phyloP scores from a whole-genome alignment of 1,140 invertebrate genomes.

The Drosophila kanapiae region DNA sequence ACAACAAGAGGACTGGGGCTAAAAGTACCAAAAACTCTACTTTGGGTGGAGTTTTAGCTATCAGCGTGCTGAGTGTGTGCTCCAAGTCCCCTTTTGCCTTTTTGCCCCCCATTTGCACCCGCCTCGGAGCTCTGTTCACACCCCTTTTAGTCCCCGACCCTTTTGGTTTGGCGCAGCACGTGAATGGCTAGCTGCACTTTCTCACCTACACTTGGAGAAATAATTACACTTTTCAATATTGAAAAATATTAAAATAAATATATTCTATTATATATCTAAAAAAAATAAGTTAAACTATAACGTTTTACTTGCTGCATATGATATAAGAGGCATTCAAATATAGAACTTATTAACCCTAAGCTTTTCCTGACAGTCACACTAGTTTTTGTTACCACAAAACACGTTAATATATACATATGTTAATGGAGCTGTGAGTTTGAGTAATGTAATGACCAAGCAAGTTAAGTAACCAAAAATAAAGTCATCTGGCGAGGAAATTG shows the following conservation, averaged over 20 bases:
- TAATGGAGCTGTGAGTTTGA: background rate
- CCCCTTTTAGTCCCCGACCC: background rate
- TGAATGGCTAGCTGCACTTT: conserved; percentile 42
- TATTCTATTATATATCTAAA: no score
- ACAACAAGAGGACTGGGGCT: conserved; percentile 38
- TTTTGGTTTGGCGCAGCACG: conserved; percentile 14
- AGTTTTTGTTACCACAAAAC: background rate
- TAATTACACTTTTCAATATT: background rate
- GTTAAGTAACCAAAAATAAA: background rate
- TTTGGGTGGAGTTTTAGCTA: conserved; percentile 48
- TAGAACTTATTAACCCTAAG: background rate
- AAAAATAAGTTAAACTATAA: background rate
- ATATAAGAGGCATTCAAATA: background rate
- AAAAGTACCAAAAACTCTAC: conserved; percentile 35
- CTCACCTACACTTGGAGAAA: conserved; percentile 6
- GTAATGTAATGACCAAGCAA: background rate
- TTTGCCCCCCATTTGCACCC: conserved; percentile 6
- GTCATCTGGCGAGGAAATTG: background rate
- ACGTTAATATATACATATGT: background rate
- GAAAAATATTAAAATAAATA: background rate
- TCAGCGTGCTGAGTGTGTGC: conserved; percentile 41
- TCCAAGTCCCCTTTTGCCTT: conserved; percentile 13
- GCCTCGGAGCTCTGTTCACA: conserved; percentile 6
- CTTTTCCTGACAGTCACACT: background rate
- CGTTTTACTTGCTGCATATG: background rate